Evolutionary conservation across 2,888 invertebrate genomes (phyloP).

Genomic region (Epirrhoe alternata): DNA sequence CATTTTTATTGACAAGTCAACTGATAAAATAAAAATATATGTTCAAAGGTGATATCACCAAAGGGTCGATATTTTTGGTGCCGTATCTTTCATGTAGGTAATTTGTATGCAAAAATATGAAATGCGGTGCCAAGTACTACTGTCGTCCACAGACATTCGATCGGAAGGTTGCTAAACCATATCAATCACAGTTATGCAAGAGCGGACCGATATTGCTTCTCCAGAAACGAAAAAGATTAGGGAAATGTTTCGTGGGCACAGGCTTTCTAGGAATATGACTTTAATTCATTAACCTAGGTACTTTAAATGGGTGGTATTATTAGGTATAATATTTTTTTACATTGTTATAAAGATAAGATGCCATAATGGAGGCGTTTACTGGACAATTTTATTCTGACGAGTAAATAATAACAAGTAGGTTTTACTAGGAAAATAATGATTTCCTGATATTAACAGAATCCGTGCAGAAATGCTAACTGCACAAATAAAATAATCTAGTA

Average conservation of each 20-base stretch:
- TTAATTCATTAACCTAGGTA: background rate
- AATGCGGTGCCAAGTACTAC: slow-evolving; percentile 25
- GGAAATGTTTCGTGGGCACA: background rate
- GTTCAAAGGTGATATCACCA: slow-evolving; percentile 18
- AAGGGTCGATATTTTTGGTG: slow-evolving; percentile 24
- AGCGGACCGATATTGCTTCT: background rate
- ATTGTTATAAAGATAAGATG: too few relatives aligned
- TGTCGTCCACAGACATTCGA: slow-evolving; percentile 20
- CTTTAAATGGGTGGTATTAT: too few relatives aligned
- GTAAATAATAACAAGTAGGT: background rate
- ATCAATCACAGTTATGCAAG: background rate
- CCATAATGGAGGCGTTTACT: background rate
- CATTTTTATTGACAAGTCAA: background rate
- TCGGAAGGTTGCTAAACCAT: background rate
- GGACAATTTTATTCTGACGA: background rate
- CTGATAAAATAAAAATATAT: background rate
- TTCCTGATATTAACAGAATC: background rate
- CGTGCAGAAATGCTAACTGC: too few relatives aligned
- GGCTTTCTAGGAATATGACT: background rate
- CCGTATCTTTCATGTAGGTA: slow-evolving; percentile 10
- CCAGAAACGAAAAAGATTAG: background rate
- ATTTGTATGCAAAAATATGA: slow-evolving; percentile 28
- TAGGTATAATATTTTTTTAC: too few relatives aligned
- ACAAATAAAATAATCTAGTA: too few relatives aligned
- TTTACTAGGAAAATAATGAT: background rate